These are phyloP conservation scores for Leptoteleia sp. DNA, from an alignment of 1,140 invertebrate genomes.

Conservation along the genomic window DNA sequence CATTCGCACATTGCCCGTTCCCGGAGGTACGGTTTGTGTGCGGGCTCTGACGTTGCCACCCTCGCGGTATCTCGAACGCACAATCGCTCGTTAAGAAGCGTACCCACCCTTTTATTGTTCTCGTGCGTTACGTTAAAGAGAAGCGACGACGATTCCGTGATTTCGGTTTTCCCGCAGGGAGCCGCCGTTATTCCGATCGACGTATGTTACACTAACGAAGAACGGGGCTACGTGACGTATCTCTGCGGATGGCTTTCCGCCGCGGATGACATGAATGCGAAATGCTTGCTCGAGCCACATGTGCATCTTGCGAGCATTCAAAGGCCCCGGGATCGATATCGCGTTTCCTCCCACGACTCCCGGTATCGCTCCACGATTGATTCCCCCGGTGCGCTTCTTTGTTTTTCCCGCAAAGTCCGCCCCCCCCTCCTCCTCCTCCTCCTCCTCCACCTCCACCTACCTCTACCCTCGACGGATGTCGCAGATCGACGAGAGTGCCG, in stretches of 20 bases:
- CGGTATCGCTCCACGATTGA: slow-evolving; percentile 14
- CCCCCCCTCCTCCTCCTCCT: too few species aligned
- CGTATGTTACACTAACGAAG: slow-evolving; percentile 53
- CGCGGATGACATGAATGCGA: slow-evolving; percentile 41
- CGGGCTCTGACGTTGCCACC: slow-evolving; percentile 21
- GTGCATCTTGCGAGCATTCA: slow-evolving; percentile 25
- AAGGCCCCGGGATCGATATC: slow-evolving; percentile 17
- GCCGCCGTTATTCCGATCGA: slow-evolving; percentile 48
- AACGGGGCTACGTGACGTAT: slow-evolving; percentile 53
- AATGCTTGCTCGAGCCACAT: slow-evolving; percentile 23
- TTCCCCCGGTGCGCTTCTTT: slow-evolving; percentile 12
- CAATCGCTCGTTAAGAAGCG: slow-evolving; percentile 73
- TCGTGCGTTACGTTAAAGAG: slow-evolving; percentile 52
- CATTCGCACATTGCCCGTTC: too few species aligned
- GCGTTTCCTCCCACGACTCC: background rate
- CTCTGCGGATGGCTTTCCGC: slow-evolving; percentile 28
- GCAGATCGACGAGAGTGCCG: too few species aligned
- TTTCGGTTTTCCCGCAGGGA: slow-evolving; percentile 56
- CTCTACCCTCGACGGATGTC: too few species aligned
- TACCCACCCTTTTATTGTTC: slow-evolving; percentile 60
- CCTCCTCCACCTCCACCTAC: too few species aligned
- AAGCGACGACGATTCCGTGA: slow-evolving; percentile 62
- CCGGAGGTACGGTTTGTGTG: too few species aligned
- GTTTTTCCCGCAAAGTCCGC: too few species aligned
- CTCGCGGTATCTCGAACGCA: slow-evolving; percentile 63